Evolutionary conservation across 2,888 invertebrate genomes (phyloP).

Genomic region (Cephus pygmeus): DNA sequence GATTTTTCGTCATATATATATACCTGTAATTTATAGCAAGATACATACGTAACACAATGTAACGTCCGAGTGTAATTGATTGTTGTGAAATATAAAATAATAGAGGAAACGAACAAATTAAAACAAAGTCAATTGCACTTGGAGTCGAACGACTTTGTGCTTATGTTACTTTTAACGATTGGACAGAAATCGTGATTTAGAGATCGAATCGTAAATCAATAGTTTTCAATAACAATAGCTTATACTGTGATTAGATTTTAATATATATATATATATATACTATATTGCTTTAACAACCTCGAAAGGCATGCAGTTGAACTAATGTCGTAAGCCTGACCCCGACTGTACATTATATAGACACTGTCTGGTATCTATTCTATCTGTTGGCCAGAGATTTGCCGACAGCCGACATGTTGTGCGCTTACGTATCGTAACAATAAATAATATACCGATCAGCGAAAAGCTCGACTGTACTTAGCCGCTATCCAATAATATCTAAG

Average conservation of each 20-base stretch:
- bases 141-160: background rate
- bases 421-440: constrained; percentile 51
- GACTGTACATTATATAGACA: constrained; percentile 6
- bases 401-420: constrained; percentile 44
- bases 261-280: background rate
- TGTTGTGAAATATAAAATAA: background rate
- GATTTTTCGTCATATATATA: too few relatives aligned
- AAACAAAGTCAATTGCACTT: background rate
- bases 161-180: background rate
- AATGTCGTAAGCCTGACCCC: constrained; percentile 53
- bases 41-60: background rate
- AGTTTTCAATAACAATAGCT: background rate
- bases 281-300: constrained; percentile 31
- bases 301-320: constrained; percentile 49
- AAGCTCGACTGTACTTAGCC: constrained; percentile 56
- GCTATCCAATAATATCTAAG: constrained; percentile 49
- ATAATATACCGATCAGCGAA: constrained; percentile 54
- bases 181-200: background rate
- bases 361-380: constrained; percentile 39
- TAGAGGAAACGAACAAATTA: background rate
- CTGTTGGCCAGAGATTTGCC: constrained; percentile 41
- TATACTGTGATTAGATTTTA: constrained; percentile 1
- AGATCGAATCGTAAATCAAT: background rate
- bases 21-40: background rate
- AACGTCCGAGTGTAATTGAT: background rate